Conservation (phyloP, 2,113 vertebrate species). For the Ameiurus melas region DNA sequence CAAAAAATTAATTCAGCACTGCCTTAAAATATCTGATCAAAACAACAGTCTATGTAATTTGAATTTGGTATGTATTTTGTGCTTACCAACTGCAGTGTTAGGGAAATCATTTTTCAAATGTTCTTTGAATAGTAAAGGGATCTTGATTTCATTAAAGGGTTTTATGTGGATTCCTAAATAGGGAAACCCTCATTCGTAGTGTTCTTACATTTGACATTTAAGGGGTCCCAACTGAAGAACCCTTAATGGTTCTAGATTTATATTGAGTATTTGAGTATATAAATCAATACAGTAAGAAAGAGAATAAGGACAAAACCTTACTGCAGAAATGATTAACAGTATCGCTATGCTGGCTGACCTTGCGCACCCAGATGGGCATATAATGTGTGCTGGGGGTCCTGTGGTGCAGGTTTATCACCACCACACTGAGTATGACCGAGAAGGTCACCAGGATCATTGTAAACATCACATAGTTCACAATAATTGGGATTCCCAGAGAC, state of each 20-base stretch:
- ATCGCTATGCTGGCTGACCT: conserved; percentile 60
- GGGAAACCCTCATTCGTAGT: neutral
- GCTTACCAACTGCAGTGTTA: neutral
- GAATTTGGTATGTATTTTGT: neutral
- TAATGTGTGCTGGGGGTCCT: conserved; percentile 77
- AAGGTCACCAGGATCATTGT: conserved; percentile 80
- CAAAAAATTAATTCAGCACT: neutral
- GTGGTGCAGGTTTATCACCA: conserved; percentile 79
- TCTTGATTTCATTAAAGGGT: neutral
- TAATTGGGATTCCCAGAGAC: conserved; percentile 75
- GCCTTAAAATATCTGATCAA: neutral
- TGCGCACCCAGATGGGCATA: conserved; percentile 77
- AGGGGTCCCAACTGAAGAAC: neutral
- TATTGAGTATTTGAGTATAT: too few species aligned
- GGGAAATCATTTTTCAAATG: neutral
- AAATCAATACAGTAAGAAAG: neutral
- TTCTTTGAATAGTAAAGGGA: neutral
- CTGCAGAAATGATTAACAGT: neutral
- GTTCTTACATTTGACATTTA: neutral
- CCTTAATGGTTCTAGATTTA: neutral
- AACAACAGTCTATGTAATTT: neutral
- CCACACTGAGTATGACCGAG: conserved; percentile 81
- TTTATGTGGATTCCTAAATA: neutral
- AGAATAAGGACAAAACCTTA: neutral
- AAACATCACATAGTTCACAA: conserved; percentile 81